Conservation (phyloP, 2,888 invertebrate species). For the Cancer borealis region DNA sequence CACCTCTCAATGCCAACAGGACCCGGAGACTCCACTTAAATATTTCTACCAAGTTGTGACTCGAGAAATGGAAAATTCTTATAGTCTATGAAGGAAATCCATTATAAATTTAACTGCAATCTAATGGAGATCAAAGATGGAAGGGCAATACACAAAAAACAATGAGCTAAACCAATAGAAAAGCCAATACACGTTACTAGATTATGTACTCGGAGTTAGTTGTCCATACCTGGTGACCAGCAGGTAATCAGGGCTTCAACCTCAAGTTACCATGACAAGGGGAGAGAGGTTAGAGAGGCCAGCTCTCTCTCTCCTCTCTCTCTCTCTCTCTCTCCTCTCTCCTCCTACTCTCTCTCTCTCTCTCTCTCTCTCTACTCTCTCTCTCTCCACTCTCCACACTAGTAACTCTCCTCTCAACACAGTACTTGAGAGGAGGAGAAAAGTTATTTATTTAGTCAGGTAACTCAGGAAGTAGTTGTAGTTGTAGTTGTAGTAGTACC, state of each 20-base stretch:
- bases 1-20: too few species aligned
- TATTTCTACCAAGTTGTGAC: background rate
- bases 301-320: background rate
- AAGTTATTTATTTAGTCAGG: conserved; percentile 35
- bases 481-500: background rate
- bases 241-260: background rate
- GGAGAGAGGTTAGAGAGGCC: background rate
- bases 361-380: background rate
- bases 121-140: background rate
- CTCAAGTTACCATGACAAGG: background rate
- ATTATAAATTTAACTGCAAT: background rate
- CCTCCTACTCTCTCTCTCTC: too few species aligned
- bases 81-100: background rate
- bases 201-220: too few species aligned
- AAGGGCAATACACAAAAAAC: background rate
- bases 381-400: background rate
- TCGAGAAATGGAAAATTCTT: background rate
- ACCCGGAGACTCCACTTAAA: background rate
- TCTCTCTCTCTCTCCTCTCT: too few species aligned
- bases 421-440: background rate
- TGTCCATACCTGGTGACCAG: background rate
- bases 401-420: background rate
- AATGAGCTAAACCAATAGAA: background rate
- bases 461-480: background rate
- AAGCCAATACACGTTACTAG: background rate